Evolutionary conservation across 2,113 vertebrate species (phyloP), one percentile per base, ranked within the genome.

Genomic region (Salvator merianae): DNA sequence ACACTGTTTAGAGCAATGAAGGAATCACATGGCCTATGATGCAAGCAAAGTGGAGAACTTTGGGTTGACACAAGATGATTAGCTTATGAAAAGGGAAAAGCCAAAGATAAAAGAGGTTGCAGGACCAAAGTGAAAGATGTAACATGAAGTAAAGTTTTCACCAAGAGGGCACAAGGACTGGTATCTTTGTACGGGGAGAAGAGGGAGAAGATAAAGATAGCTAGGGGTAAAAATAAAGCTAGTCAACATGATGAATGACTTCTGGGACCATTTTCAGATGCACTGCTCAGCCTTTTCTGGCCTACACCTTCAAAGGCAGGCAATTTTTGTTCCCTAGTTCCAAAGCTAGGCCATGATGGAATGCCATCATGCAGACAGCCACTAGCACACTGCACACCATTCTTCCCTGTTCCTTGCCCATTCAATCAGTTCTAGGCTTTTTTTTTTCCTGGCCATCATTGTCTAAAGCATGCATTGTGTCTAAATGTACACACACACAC

Each of bases 371-470:
- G 55, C 55, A 47, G 43, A 47, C 43, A 47, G 43, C 43, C 10
- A 47, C 43, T 9, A 47, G 43, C 43, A 5, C 43, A 47, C 43
- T 47, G 43, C 43, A 47, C 43, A 47, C 6, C 10, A 47, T 9
- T 47, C 43, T 47, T 7, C 43, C 43, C 43, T 9, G 5, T 47
- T 9, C 43, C 43, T 47, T 47, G 43, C 43, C 43, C 10, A 47
- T n/a, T n/a, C n/a, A n/a, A n/a, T n/a, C 47, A 38, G 50, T 66
- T 75, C 30, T 87, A 36, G 47, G 43, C 10, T 47, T 5, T 47
- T 47, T 75, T 86, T 88, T 85, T 85, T 77, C 89, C 91, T 90
- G 30, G 55, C 86, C 63, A 85, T 77, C 5, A 88, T 24, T 5
- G 47, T 77, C 70, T 89, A 86, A 59, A n/a, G 26, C 66, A 69